These are phyloP conservation scores for Pyrocephalus nanus DNA, from an alignment of 2,797 vertebrate genomes.

Conservation along the genomic window DNA sequence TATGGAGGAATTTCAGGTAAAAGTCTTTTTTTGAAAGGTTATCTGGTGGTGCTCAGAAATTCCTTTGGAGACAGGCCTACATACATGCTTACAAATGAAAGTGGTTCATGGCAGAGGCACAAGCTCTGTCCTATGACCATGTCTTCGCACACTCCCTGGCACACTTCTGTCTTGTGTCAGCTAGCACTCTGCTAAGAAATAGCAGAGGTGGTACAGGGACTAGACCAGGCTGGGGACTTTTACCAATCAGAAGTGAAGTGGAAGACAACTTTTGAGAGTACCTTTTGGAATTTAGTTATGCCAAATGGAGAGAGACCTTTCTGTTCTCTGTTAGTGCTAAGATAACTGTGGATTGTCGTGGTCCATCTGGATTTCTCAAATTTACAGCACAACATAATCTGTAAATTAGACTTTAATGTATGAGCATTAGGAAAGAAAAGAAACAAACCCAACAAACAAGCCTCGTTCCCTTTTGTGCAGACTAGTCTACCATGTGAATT, in stretches of 20 bases:
- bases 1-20: background rate
- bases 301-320: background rate
- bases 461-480: background rate
- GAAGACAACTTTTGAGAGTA: background rate
- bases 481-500: background rate
- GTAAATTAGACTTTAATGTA: background rate
- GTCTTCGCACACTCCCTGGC: background rate
- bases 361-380: background rate
- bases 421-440: background rate
- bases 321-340: background rate
- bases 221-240: background rate
- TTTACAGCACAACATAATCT: background rate
- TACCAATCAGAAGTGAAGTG: background rate
- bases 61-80: background rate
- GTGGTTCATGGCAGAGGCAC: background rate
- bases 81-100: background rate
- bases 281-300: background rate
- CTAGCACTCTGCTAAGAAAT: background rate
- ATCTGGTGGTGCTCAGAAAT: background rate
- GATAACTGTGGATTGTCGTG: background rate
- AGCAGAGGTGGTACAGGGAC: background rate
- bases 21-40: background rate
- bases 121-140: fast-evolving
- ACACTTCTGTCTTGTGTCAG: background rate
- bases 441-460: background rate